Base-by-base conservation (phyloP, 2,888 invertebrate genomes). In the Amphipoea lucens region DNA sequence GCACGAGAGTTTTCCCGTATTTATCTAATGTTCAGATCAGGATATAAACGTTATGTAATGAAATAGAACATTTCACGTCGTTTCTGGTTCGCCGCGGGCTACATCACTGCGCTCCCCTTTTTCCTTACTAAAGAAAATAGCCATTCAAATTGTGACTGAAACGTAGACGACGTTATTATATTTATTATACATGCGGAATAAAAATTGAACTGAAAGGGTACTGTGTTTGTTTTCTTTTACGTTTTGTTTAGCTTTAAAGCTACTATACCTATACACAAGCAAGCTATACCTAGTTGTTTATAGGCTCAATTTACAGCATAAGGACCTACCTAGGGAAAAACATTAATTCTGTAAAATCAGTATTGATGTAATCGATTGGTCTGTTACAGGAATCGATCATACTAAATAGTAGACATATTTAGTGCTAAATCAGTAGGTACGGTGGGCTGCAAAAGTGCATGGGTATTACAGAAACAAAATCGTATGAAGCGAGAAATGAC, bases 41-140 rank as follows among this genome's bases (percentile, higher is more conserved):
- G 40, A 75, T 85, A 78, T 74, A 84, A 70, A 54, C 74, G 74
- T 79, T 71, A 75, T 62, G 74, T 75, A 78, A 83, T 83, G 66
- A 77, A 85, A 79, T 77, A 78, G n/a, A 74, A 76, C 62, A 77
- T 89, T 87, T 84, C 66, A 76, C 78, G 74, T 76, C 74, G 76
- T 62, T 66, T n/a, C 65, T 76, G 17, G 63, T 77, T 67, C 63
- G 72, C 85, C 72, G 66, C 57, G 51, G 80, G 87, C 87, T 73
- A 73, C 57, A 72, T 74, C 80, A 77, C 60, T 6, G 29, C 48
- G 74, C 69, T 79, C 80, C 84, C 72, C 78, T 76, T 73, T 80
- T 83, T 76, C 69, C 75, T 69, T 51, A 51, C 42, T 67, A 76
- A 67, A 74, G 80, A 80, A 81, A 87, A 84, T 82, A 78, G 74